Conservation (phyloP, 2,797 vertebrate species). For the Microctenopoma steveboyesi region DNA sequence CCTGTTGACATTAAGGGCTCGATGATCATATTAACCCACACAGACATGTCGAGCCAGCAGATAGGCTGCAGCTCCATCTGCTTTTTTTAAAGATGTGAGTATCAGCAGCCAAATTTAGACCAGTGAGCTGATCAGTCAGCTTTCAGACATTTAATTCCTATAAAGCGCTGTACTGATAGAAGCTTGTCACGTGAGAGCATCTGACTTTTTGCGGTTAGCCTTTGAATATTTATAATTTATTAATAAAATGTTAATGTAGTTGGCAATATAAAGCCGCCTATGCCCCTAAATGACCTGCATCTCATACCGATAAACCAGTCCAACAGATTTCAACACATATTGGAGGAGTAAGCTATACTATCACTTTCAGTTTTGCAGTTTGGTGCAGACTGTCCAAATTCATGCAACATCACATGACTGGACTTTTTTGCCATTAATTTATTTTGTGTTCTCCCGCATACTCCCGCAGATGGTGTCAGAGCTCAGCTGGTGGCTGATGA, state of each 20-base stretch:
- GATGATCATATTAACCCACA: slow-evolving; percentile 52
- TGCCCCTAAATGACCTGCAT: too few species aligned
- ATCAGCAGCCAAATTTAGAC: slow-evolving; percentile 44
- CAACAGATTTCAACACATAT: too few species aligned
- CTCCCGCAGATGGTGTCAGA: slow-evolving; percentile 87
- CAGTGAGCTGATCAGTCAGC: slow-evolving; percentile 38
- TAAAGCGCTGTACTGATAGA: slow-evolving; percentile 17
- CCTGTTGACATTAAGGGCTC: slow-evolving; percentile 51
- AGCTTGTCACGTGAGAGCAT: slow-evolving; percentile 2
- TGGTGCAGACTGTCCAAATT: not conserved
- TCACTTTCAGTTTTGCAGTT: not conserved
- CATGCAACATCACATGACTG: not conserved
- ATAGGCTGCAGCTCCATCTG: slow-evolving; percentile 33
- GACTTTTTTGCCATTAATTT: slow-evolving; percentile 5
- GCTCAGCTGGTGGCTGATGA: slow-evolving; percentile 91
- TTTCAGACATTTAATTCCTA: slow-evolving; percentile 20
- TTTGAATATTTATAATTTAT: not conserved
- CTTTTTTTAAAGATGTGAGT: slow-evolving; percentile 32
- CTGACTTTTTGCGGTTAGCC: not conserved
- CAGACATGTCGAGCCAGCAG: slow-evolving; percentile 29
- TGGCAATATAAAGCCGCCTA: too few species aligned
- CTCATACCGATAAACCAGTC: too few species aligned
- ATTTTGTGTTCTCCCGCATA: slow-evolving; percentile 65
- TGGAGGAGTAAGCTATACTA: not conserved
- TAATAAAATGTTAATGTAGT: too few species aligned